These are phyloP conservation scores for Shargacucullia verbasci DNA, from an alignment of 2,888 invertebrate species.

Conservation along the genomic window DNA sequence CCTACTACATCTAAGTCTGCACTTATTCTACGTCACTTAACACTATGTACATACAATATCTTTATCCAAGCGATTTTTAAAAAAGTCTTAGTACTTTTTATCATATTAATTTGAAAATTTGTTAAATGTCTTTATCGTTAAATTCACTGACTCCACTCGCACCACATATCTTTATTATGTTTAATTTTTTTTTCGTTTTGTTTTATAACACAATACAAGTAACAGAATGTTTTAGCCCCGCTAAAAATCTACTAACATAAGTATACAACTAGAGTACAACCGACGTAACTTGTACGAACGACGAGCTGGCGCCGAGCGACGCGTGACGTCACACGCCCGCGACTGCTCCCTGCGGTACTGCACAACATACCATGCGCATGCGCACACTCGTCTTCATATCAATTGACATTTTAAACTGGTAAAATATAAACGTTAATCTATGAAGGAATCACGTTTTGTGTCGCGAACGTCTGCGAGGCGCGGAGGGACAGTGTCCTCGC, in stretches of 20 bases:
- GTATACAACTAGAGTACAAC: slow-evolving; percentile 81
- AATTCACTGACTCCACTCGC: slow-evolving; percentile 86
- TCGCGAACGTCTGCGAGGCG: slow-evolving; percentile 33
- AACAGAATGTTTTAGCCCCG: slow-evolving; percentile 80
- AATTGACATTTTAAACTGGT: slow-evolving; percentile 81
- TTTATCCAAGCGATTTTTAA: slow-evolving; percentile 85
- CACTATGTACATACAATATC: slow-evolving; percentile 86
- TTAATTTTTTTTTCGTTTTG: slow-evolving; percentile 67
- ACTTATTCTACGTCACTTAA: slow-evolving; percentile 83
- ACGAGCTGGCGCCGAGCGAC: slow-evolving; percentile 56
- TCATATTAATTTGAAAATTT: slow-evolving; percentile 88
- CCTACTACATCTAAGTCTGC: slow-evolving; percentile 88
- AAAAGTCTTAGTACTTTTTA: slow-evolving; percentile 88
- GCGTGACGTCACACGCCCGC: too few species aligned
- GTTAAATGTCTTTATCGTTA: slow-evolving; percentile 87
- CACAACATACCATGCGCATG: slow-evolving; percentile 42
- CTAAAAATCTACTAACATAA: slow-evolving; percentile 80
- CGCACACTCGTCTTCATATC: slow-evolving; percentile 68
- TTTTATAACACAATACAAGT: slow-evolving; percentile 80
- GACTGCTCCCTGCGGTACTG: slow-evolving; percentile 25
- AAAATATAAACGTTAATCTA: slow-evolving; percentile 81
- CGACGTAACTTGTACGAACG: slow-evolving; percentile 72
- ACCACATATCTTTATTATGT: slow-evolving; percentile 75
- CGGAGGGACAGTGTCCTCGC: slow-evolving; percentile 18
- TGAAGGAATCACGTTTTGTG: slow-evolving; percentile 74